Evolutionary conservation across 2,888 invertebrate species (phyloP).

Genomic region (Cheiracanthium punctorium): DNA sequence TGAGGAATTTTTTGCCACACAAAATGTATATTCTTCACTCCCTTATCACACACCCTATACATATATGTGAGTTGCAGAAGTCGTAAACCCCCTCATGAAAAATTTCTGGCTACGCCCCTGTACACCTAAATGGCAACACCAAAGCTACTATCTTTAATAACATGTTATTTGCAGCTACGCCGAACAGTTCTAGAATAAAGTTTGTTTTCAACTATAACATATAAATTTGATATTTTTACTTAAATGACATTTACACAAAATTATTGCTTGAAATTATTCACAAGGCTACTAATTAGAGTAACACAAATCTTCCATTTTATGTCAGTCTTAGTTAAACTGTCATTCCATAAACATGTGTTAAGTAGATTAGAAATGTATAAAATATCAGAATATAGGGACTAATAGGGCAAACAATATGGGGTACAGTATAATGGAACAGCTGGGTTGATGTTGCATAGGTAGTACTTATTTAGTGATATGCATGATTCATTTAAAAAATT

Average conservation of each 20-base stretch:
- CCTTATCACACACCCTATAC: too few relatives aligned
- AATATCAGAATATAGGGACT: neutral
- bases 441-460: too few relatives aligned
- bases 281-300: neutral
- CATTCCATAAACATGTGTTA: neutral
- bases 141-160: neutral
- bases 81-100: too few relatives aligned
- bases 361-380: neutral
- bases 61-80: too few relatives aligned
- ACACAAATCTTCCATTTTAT: neutral
- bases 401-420: too few relatives aligned
- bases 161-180: neutral
- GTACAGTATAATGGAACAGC: too few relatives aligned
- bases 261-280: neutral
- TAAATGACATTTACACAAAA: neutral
- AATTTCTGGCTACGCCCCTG: too few relatives aligned
- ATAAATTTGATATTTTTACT: neutral
- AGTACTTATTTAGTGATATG: too few relatives aligned
- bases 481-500: too few relatives aligned
- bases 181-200: neutral
- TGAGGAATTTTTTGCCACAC: too few relatives aligned
- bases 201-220: neutral
- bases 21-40: too few relatives aligned
- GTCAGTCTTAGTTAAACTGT: constrained; percentile 12
- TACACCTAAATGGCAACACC: constrained; percentile 12